Percentiles rank a stretch among this genome's conserved stretches.
Conservation (phyloP, 2,113 vertebrate genomes). For the Xyrauchen texanus region DNA sequence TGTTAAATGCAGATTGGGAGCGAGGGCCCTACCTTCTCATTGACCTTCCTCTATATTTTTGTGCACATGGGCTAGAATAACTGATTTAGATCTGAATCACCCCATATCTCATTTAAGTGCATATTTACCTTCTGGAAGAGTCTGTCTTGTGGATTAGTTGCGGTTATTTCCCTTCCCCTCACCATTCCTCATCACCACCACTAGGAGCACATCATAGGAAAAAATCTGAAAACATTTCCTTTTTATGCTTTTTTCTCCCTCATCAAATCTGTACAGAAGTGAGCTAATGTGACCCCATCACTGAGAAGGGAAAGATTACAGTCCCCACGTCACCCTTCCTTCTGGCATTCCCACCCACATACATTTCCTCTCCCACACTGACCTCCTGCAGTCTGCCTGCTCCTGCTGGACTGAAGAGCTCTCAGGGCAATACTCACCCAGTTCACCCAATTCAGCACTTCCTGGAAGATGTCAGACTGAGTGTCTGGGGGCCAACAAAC, state of each 20-base stretch:
- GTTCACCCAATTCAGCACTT: constrained; percentile 38
- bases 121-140: constrained; percentile 33
- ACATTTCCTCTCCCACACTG: constrained; percentile 57
- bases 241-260: neutral
- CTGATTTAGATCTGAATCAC: constrained; percentile 42
- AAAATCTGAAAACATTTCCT: constrained; percentile 30
- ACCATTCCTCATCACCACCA: constrained; percentile 39
- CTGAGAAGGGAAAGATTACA: constrained; percentile 41
- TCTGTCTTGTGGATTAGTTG: constrained; percentile 64
- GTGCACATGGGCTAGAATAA: constrained; percentile 51
- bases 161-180: constrained; percentile 50
- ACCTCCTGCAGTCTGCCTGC: constrained; percentile 54
- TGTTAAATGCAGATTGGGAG: constrained; percentile 35
- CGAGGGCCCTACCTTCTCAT: constrained; percentile 31
- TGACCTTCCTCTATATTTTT: constrained; percentile 52
- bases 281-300: constrained; percentile 39
- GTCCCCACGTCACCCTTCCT: neutral
- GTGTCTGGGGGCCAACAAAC: constrained; percentile 13
- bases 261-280: constrained; percentile 5
- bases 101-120: constrained; percentile 34
- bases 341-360: constrained; percentile 30
- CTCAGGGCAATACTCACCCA: constrained; percentile 40
- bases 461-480: constrained; percentile 21
- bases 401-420: constrained; percentile 33
- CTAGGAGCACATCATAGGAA: constrained; percentile 6